Evolutionary conservation across 2,113 vertebrate genomes (phyloP), one percentile per base, ranked within the genome.

Genomic region (Columba livia): DNA sequence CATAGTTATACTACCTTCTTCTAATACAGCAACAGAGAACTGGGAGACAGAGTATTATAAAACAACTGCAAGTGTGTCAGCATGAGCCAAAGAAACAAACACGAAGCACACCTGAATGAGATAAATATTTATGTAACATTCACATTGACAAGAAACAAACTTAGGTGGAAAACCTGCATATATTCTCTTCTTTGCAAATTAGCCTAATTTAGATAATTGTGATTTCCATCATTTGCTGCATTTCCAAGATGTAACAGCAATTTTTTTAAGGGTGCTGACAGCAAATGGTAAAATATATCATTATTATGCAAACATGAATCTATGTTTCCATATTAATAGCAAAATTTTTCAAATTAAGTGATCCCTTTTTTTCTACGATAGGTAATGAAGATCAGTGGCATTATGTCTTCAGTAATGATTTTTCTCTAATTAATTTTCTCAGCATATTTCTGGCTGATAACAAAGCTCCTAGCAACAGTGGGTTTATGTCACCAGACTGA

Each of bases 371-470:
- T 88, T 47, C 58, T 47, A 34, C 72, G 42, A 93, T 67, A 15
- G 20, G 20, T 94, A 93, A 96, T 88, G 88, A 95, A n/a, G 14
- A 96, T 92, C 86, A 90, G 84, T 72, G 66, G 66, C 58, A 93
- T 91, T 95, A 89, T 88, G 66, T 72, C 90, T 91, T 97, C 53
- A 21, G 56, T 96, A 97, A 96, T 92, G 31, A 79, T 93, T 97
- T 90, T 96, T 95, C 66, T 92, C 28, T 91, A 96, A 96, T 96
- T 96, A 96, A 96, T 96, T 97, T 95, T 95, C 86, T 95, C n/a
- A 91, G 50, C 24, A 40, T 93, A 94, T 77, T 91, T 93, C 65
- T 91, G 19, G 23, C 56, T 90, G 81, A 85, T 90, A 95, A 79
- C 70, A 95, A 93, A 95, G 38, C 73, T 69, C 93, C 84, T 91